Evolutionary conservation across 30 jellyfish, hydroid and myxozoan species (phyloP), one percentile per base, ranked within the genome.

Genomic region (Catostylus mosaicus): DNA sequence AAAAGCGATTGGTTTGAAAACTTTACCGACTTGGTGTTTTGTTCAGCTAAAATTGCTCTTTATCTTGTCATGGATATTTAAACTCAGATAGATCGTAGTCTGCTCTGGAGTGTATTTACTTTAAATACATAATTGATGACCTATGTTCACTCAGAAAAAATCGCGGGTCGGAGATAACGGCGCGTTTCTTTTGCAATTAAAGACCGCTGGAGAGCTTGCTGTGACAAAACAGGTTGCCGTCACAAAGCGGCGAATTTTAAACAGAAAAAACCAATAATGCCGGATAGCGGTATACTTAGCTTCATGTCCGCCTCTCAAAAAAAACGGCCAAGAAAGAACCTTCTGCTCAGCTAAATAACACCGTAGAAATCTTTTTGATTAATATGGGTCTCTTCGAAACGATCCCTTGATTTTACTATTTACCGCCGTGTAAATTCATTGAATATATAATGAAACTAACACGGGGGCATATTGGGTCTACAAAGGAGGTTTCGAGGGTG

Each of bases 111-210:
- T 24, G 32, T 24, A 30, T 74, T 50, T 74, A 45, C 74, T 48
- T 30, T 38, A 34, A 23, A 32, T 32, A 22, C 85, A 74, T 74
- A 36, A 74, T 27, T 48, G 63, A 27, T 74, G 70, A 74, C 33
- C 54, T 26, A n/a, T 46, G 33, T 30, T 50, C 40, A 24, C 22
- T 35, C 33, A 35, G 38, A 24, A 36, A 37, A 37, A 68, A 0
- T 68, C 63, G 80, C 80, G 30, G 64, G 40, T 38, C 80, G 50
- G 34, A 74, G 75, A 74, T 74, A 74, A 74, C 85, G 75, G 75
- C 36, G 74, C 62, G 71, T n/a, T 74, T 52, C 85, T 59, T 74
- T 74, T 74, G 62, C 75, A 26, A 66, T 32, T 22, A 19, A 29
- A 74, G 35, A 62, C 85, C 75, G 85, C 74, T 62, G 37, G 85